Evolutionary conservation across 2,113 vertebrate genomes (phyloP), one percentile per base, ranked within the genome.

Genomic region (Pycnonotus jocosus): DNA sequence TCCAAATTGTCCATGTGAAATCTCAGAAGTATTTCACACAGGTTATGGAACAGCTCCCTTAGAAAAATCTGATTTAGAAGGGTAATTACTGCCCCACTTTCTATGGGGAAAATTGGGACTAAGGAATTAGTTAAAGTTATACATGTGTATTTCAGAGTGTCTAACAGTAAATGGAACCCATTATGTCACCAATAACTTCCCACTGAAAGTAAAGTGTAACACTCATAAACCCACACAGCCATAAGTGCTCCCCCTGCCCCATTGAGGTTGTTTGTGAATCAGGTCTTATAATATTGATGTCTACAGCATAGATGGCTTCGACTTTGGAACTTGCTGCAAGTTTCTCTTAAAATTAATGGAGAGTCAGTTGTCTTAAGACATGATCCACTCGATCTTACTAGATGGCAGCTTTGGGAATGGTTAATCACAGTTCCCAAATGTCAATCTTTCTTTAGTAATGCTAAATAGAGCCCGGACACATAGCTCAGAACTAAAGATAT

Each of bases 151-250:
- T 47, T 69, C n/a, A 70, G 30, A 47, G 4, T 53, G 9, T 31
- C 0, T 0, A 72, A 73, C 2, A 31, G 28, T 47, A 60, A 76
- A 76, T 62, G 6, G 12, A 91, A 48, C 50, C n/a, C 44, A 17
- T 44, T 61, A 31, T n/a, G 7, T 47, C 33, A 79, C 5, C 35
- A 47, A 4, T 31, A 40, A 33, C 6, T 33, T 80, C 57, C 19
- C 33, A 35, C 0, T 56, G 68, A 58, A 87, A 18, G 30, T 37
- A 7, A 3, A 48, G 38, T 33, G 58, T 44, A 25, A 44, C 10
- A 50, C 19, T 66, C 24, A 33, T 0, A 0, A 70, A 51, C 33
- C 15, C 38, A 17, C 30, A 50, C 9, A 14, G 2, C 4, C 8
- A 8, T 8, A 45, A 57, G 4, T 23, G 16, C 11, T 95, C 18